Percentiles rank a stretch among this genome's conserved stretches.
phyloP scores from a whole-genome alignment of 1,140 invertebrate species.

The Lepidostoma basale region DNA sequence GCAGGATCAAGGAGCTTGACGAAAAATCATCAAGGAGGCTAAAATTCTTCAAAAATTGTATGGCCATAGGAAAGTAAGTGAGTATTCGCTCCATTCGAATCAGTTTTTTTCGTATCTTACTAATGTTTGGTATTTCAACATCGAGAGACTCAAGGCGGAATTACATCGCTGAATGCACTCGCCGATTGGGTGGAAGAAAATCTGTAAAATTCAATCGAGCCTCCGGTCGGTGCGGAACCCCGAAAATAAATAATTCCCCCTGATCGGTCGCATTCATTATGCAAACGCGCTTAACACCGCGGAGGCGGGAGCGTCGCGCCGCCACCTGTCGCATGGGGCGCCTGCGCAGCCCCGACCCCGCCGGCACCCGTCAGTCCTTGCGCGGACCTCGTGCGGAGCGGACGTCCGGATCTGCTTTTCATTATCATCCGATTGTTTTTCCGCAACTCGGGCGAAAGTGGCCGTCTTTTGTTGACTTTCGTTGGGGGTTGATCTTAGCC shows the following conservation, averaged over 20 bases:
- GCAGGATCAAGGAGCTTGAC: no score
- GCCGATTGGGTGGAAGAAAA: no score
- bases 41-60: no score
- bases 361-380: constrained; percentile 18
- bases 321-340: constrained; percentile 43
- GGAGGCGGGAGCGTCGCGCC: constrained; percentile 2
- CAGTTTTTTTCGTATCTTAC: no score
- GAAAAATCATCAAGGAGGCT: no score
- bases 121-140: no score
- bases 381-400: constrained; percentile 10
- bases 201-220: no score
- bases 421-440: neutral
- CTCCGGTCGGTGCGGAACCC: no score
- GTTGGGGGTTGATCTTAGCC: neutral
- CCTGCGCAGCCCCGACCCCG: constrained; percentile 30
- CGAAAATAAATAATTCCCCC: constrained; percentile 16
- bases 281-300: constrained; percentile 28
- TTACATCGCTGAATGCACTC: no score
- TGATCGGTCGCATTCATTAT: constrained; percentile 28
- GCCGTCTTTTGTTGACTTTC: constrained; percentile 27
- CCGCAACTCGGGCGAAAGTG: neutral
- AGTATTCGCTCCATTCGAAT: no score
- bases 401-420: neutral
- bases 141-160: no score
- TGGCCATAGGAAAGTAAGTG: no score